Evolutionary conservation across 2,888 invertebrate genomes (phyloP), one percentile per base, ranked within the genome.

Genomic region (Oeneis ivallda): DNA sequence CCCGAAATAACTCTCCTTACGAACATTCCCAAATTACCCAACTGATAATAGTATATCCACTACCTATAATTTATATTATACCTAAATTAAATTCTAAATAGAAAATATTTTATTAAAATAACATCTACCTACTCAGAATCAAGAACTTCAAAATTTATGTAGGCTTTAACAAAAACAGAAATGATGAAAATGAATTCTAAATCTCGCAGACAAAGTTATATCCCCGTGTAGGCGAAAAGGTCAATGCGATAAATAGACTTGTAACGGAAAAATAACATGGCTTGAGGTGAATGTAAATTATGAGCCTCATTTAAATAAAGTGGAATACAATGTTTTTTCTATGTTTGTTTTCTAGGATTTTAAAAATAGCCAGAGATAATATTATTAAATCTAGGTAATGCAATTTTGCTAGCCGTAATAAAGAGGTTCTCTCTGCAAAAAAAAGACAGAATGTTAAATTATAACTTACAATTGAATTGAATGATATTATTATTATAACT

Each of bases 201-300:
- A 32, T 26, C 13, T n/a, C 13, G 13, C 7, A 52, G 32, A 13
- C 15, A 53, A 53, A 53, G 26, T 37, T 13, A 34, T 9, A 34
- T n/a, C 4, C 10, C 34, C 15, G 53, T 37, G 53, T 53, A 37
- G 53, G 53, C 5, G 37, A 37, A 53, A 53, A 53, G 53, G 53
- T n/a, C 53, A 37, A 37, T 15, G 19, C 47, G 53, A 15, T 53
- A 53, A n/a, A 37, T 37, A 53, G 53, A 53, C 13, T 52, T 52
- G 4, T 3, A 10, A 17, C 10, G 49, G 10, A 49, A 19, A 49
- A 49, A 19, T 45, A 49, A 49, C 19, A 26, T 17, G 49, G 9
- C 11, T 19, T 1, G 19, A 49, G 15, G 49, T 11, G 19, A 49
- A 49, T 11, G 19, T 19, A 49, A 49, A 49, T 49, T 11, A 19